Base-by-base conservation (phyloP, 2,888 invertebrate species). In the Xylophagus ater region DNA sequence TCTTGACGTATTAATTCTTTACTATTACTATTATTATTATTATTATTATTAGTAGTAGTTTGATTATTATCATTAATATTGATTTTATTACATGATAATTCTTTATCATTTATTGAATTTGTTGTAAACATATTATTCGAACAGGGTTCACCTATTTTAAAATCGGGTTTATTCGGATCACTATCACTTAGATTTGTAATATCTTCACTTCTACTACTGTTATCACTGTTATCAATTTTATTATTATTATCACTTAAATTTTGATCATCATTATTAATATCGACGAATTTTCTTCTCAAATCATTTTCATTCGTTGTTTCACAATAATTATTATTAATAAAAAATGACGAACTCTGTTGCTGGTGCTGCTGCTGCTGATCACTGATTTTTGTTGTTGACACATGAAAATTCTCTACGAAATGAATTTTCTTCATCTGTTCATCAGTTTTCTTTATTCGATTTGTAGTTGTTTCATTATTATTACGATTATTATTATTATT, bases 1-100 rank as follows among this genome's bases (percentile, higher is more conserved):
- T 74, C 72, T 59, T 72, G 73, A 37, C 35, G 35, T 12, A 41
- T 36, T 19, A 36, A 25, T 23, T 36, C 36, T 32, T 32, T 26
- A 34, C 40, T 33, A 15, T 26, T 28, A 33, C 28, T 19, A 14
- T 12, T 20, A 28, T 14, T 40, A 4, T 5, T 12, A 26, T 26
- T 26, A n/a, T 26, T 12, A 9, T 6, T 10, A 26, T 26, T 9
- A 21, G 5, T 7, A 21, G 12, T 17, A 17, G 14, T 9, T 10
- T 9, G 9, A 14, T 14, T 17, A 33, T 20, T 19, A 12, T 18
- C 19, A 21, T n/a, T 12, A 15, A 13, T 7, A n/a, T n/a, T n/a
- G n/a, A n/a, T n/a, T n/a, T n/a, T n/a, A n/a, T n/a, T n/a, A n/a
- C n/a, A n/a, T n/a, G n/a, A 15, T 13, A 13, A 7, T 21, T 21